Evolutionary conservation across 2,797 vertebrate species (phyloP).

Genomic region (Hemitrygon akajei): DNA sequence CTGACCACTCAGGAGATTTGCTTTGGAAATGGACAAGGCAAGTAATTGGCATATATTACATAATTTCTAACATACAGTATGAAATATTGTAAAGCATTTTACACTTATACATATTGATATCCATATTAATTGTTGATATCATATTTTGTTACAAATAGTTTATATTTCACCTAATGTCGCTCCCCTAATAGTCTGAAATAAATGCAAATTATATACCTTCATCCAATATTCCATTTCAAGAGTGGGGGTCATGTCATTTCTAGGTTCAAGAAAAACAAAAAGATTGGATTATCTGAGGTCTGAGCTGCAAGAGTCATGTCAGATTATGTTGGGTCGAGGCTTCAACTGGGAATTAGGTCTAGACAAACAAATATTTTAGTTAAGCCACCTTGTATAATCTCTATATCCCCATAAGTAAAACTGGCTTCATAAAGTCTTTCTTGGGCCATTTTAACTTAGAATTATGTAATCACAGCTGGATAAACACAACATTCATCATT

Average conservation of each 20-base stretch:
- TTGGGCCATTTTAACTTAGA: slow-evolving; percentile 31
- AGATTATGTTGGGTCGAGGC: not conserved
- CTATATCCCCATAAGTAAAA: not conserved
- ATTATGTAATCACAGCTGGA: slow-evolving; percentile 31
- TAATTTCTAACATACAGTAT: not conserved
- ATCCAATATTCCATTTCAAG: not conserved
- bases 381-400: slow-evolving; percentile 17
- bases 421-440: slow-evolving; percentile 12
- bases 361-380: slow-evolving; percentile 13
- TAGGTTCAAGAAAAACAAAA: not conserved
- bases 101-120: not conserved
- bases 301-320: slow-evolving; percentile 11
- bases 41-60: not conserved
- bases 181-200: not conserved
- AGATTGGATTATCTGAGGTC: not conserved
- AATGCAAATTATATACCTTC: not conserved
- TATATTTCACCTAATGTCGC: not conserved
- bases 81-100: not conserved
- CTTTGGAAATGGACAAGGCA: too few species aligned
- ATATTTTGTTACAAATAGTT: not conserved
- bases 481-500: slow-evolving; percentile 3
- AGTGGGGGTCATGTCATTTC: not conserved
- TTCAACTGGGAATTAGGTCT: slow-evolving; percentile 5
- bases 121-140: not conserved
- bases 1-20: too few species aligned